Base-by-base conservation (phyloP, 2,113 vertebrate species). In the Semnornis frantzii region DNA sequence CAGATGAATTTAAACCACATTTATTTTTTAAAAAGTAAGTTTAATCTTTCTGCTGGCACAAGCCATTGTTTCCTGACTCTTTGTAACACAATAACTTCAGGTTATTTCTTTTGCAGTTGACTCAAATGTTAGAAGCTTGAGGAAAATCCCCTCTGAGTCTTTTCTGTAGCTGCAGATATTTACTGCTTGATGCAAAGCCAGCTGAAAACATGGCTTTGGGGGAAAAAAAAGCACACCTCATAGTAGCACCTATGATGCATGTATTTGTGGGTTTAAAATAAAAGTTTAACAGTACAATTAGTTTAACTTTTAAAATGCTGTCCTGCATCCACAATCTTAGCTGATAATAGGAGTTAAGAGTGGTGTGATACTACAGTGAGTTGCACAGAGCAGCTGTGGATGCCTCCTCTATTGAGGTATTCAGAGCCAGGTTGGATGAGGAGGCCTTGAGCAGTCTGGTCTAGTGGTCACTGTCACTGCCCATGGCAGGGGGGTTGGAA, bases 21-120 rank as follows among this genome's bases (percentile, higher is more conserved):
- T 86, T 79, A 58, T 91, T 82, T 62, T 13, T 34, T 10, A 37
- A 91, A 86, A 89, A 86, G 87, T 27, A 87, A 50, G 87, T 52
- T 34, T 57, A 78, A 73, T 95, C 93, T 72, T 87, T 94, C 81
- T 93, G 69, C 89, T 95, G 94, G 83, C 85, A 84, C 75, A 68
- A 73, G 66, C 68, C 33, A 33, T 12, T 80, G 68, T 85, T 84
- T 77, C 84, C 72, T 94, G 77, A 85, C 77, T 93, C 28, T 62
- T 91, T 93, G 76, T 76, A 70, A n/a, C 42, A 37, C 12, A 68
- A 39, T 23, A 93, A 80, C 44, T 94, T 77, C 31, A 64, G 37
- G 3, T 37, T 66, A 57, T 30, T 92, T 83, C 64, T 84, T 84
- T 90, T 66, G 85, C 30, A 74, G 63, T 94, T 94, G 89, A 86